Evolutionary conservation across 1,140 invertebrate genomes (phyloP).

Genomic region (Drosophila paulistorum): DNA sequence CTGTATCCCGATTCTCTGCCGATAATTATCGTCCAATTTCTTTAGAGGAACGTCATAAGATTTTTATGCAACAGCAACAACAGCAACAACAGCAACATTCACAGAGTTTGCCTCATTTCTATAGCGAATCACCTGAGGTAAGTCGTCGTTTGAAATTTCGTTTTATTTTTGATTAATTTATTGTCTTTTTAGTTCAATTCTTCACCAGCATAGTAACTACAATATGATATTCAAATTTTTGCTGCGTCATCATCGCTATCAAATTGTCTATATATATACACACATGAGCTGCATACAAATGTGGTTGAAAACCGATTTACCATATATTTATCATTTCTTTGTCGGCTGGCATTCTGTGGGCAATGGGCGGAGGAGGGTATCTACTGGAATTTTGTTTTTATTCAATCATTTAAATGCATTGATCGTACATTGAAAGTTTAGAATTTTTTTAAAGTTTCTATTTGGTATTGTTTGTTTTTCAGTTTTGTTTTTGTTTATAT

Average conservation of each 20-base stretch:
- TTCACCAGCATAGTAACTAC: slow-evolving; percentile 38
- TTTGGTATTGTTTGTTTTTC: slow-evolving; percentile 46
- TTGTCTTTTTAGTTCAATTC: slow-evolving; percentile 44
- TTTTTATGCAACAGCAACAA: slow-evolving; percentile 45
- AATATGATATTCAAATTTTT: slow-evolving; percentile 24
- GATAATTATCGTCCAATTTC: slow-evolving; percentile 57
- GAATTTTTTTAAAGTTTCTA: slow-evolving; percentile 48
- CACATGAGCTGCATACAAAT: slow-evolving; percentile 60
- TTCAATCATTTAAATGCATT: slow-evolving; percentile 67
- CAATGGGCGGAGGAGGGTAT: background rate
- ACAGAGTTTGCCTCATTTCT: background rate
- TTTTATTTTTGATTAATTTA: background rate
- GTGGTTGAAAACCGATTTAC: slow-evolving; percentile 31
- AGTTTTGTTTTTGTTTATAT: slow-evolving; percentile 40
- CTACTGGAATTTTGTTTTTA: slow-evolving; percentile 20
- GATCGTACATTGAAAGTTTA: slow-evolving; percentile 57
- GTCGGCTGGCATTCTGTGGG: background rate
- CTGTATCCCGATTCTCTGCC: slow-evolving; percentile 50
- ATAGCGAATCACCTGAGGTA: slow-evolving; percentile 4
- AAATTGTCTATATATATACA: slow-evolving; percentile 16
- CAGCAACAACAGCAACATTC: slow-evolving; percentile 27
- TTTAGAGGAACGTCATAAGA: slow-evolving; percentile 45
- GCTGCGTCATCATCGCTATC: slow-evolving; percentile 41
- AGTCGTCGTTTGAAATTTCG: background rate
- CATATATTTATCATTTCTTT: slow-evolving; percentile 35